Evolutionary conservation across 2,797 vertebrate species (phyloP).

Genomic region (Argentina silus): DNA sequence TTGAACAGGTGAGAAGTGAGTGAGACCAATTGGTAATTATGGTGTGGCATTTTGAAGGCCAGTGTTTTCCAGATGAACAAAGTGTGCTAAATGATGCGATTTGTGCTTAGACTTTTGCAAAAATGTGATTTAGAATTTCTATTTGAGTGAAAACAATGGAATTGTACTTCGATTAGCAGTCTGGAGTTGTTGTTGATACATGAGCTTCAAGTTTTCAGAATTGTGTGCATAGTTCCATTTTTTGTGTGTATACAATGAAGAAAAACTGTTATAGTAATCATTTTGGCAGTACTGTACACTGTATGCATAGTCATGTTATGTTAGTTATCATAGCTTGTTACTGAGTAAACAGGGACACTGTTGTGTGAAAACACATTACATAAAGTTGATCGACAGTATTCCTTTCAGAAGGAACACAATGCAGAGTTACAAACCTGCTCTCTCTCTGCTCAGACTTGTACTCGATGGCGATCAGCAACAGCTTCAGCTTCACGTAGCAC

Average conservation of each 20-base stretch:
- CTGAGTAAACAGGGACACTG: slow-evolving; percentile 57
- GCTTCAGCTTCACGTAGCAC: slow-evolving; percentile 98
- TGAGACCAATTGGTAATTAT: too few species aligned
- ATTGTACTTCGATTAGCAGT: too few species aligned
- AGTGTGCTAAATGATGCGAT: too few species aligned
- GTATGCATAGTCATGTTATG: slow-evolving; percentile 60
- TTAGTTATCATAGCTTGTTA: slow-evolving; percentile 6
- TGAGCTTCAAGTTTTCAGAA: not conserved
- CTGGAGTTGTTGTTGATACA: too few species aligned
- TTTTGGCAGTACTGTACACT: slow-evolving; percentile 47
- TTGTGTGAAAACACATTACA: slow-evolving; percentile 42
- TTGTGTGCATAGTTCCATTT: not conserved
- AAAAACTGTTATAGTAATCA: slow-evolving; percentile 63
- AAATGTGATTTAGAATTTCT: too few species aligned
- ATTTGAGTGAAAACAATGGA: too few species aligned
- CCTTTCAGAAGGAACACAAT: slow-evolving; percentile 16
- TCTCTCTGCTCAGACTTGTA: slow-evolving; percentile 98
- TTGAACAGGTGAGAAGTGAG: too few species aligned
- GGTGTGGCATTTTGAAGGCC: too few species aligned
- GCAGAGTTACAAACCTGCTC: slow-evolving; percentile 88
- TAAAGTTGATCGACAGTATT: slow-evolving; percentile 11
- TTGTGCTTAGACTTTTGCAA: too few species aligned
- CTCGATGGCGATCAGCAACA: slow-evolving; percentile 98
- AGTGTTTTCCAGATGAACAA: too few species aligned
- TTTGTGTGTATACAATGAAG: too few species aligned